These are phyloP conservation scores for Proteles cristata DNA, from an alignment of 2,113 vertebrate genomes.

Conservation along the genomic window DNA sequence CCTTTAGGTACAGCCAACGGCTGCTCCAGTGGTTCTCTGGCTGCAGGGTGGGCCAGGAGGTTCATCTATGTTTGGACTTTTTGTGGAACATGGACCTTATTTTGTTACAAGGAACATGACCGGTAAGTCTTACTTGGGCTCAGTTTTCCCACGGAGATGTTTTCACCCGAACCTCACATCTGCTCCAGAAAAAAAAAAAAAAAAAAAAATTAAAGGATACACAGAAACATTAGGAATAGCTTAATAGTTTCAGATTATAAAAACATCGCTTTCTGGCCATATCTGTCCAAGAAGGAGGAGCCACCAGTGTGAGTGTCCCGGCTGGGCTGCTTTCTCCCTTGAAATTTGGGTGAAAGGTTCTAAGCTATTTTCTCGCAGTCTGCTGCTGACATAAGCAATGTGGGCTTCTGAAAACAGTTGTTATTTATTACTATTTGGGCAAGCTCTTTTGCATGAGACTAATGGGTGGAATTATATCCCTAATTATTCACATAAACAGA, in stretches of 20 bases:
- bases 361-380: constrained; percentile 28
- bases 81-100: constrained; percentile 94
- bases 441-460: neutral
- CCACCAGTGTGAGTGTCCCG: neutral
- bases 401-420: constrained; percentile 46
- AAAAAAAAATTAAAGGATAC: neutral
- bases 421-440: constrained; percentile 62
- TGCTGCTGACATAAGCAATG: constrained; percentile 54
- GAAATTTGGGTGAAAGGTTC: constrained; percentile 65
- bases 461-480: constrained; percentile 38
- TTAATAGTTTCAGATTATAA: constrained; percentile 1
- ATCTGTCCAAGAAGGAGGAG: neutral
- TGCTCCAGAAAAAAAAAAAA: neutral
- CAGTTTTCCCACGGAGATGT: neutral
- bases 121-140: constrained; percentile 80
- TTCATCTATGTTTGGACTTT: constrained; percentile 93
- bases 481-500: constrained; percentile 32
- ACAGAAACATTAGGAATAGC: neutral
- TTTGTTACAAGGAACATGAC: constrained; percentile 90
- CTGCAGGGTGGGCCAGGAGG: constrained; percentile 93
- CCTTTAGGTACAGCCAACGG: constrained; percentile 78
- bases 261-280: neutral
- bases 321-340: constrained; percentile 36
- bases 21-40: constrained; percentile 91
- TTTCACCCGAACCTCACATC: neutral